Evolutionary conservation across 2,797 vertebrate genomes (phyloP).

Genomic region (Malacoctenus gilli): DNA sequence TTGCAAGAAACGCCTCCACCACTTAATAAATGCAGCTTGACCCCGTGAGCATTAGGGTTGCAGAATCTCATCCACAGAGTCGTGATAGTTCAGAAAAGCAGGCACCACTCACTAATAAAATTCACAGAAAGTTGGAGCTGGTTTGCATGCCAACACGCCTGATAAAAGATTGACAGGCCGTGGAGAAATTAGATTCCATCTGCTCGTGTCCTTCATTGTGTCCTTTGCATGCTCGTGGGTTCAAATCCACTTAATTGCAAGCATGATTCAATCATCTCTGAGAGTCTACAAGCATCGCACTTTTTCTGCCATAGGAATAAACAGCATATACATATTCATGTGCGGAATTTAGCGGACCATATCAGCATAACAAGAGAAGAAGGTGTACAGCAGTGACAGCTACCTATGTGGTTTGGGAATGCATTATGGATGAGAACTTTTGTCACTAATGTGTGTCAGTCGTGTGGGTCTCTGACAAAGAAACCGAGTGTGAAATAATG

Average conservation of each 20-base stretch:
- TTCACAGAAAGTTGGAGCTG: conserved; percentile 50
- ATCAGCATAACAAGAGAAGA: conserved; percentile 32
- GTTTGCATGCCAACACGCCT: conserved; percentile 44
- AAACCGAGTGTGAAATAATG: too few relatives aligned
- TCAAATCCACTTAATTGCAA: conserved; percentile 69
- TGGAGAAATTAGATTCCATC: conserved; percentile 69
- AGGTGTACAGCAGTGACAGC: too few relatives aligned
- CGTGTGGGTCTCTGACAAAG: too few relatives aligned
- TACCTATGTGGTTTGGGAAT: too few relatives aligned
- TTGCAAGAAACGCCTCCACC: conserved; percentile 19
- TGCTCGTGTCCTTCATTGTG: conserved; percentile 57
- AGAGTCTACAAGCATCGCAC: conserved; percentile 40
- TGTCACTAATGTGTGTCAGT: too few relatives aligned
- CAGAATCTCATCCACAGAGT: conserved; percentile 26
- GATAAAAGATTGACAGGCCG: conserved; percentile 64
- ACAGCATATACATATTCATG: conserved; percentile 65
- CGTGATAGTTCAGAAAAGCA: conserved; percentile 23
- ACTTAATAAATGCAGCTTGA: conserved; percentile 33
- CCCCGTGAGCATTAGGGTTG: conserved; percentile 40
- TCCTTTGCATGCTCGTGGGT: conserved; percentile 61
- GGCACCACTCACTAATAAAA: conserved; percentile 55
- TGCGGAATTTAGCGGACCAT: conserved; percentile 18
- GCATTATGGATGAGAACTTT: too few relatives aligned
- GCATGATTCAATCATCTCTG: conserved; percentile 69
- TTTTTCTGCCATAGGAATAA: conserved; percentile 36